Conservation (phyloP, 2,888 invertebrate genomes). For the Cheilosia pagana region DNA sequence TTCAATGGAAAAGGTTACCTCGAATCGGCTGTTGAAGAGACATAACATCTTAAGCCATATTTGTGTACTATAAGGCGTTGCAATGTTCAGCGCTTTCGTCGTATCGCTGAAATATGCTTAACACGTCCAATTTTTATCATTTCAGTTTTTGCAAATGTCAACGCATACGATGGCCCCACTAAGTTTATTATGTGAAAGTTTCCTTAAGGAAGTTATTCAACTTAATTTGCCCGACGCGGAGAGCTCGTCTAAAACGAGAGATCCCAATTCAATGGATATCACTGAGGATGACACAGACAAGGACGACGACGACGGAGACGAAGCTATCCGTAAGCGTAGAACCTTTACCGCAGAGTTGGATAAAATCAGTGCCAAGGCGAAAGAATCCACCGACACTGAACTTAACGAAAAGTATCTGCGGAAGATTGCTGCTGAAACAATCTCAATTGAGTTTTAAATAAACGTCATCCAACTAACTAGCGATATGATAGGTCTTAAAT, state of each 20-base stretch:
- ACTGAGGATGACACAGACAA: constrained; percentile 29
- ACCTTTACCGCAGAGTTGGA: background rate
- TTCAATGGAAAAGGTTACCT: too few relatives aligned
- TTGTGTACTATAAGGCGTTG: too few relatives aligned
- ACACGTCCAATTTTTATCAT: constrained; percentile 36
- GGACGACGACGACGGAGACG: constrained; percentile 35
- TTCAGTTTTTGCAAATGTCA: constrained; percentile 82
- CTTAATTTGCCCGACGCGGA: constrained; percentile 31
- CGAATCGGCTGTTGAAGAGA: too few relatives aligned
- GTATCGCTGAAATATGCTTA: background rate
- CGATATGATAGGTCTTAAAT: background rate
- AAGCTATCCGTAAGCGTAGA: background rate
- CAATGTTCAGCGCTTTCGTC: constrained; percentile 38
- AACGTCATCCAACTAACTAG: background rate
- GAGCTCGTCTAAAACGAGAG: background rate
- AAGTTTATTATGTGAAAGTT: constrained; percentile 80
- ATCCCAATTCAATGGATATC: background rate
- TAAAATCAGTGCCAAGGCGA: background rate
- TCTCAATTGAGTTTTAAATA: constrained; percentile 78
- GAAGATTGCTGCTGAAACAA: constrained; percentile 75
- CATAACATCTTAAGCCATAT: too few relatives aligned
- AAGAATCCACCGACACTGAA: background rate
- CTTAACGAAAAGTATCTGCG: constrained; percentile 76
- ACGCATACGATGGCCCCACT: constrained; percentile 83
- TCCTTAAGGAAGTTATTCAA: constrained; percentile 80